These are phyloP conservation scores for Turnix velox DNA, from an alignment of 2,113 vertebrate genomes.

Conservation along the genomic window DNA sequence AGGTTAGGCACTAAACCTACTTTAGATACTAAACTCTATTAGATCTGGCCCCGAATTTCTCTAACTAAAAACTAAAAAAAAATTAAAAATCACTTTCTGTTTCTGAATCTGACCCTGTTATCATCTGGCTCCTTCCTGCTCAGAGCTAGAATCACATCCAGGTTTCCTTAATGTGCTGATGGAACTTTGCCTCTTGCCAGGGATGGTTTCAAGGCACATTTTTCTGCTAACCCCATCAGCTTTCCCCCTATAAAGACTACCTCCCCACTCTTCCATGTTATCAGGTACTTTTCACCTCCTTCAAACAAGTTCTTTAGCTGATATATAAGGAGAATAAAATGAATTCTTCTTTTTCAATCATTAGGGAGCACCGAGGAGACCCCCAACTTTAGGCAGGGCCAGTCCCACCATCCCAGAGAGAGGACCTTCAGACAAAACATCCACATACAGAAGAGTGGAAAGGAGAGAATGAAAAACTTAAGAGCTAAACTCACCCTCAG, in stretches of 20 bases:
- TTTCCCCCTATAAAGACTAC: accelerated
- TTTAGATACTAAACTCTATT: background rate
- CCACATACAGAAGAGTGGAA: background rate
- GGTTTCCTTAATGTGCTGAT: accelerated
- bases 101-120: accelerated
- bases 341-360: background rate
- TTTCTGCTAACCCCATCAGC: background rate
- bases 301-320: background rate
- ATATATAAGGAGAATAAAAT: background rate
- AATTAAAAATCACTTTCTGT: background rate
- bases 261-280: background rate
- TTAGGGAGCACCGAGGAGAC: background rate
- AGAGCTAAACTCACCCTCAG: background rate
- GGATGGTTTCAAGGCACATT: background rate
- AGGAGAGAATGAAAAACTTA: background rate
- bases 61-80: background rate
- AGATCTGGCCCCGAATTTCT: background rate
- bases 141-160: background rate
- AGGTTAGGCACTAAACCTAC: background rate
- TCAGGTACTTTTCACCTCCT: background rate
- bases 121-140: background rate
- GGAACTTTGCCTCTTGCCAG: background rate
- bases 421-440: background rate
- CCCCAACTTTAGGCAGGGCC: background rate
- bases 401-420: background rate